Base-by-base conservation (phyloP, 2,888 invertebrate genomes). In the Tryphoninae sp. region DNA sequence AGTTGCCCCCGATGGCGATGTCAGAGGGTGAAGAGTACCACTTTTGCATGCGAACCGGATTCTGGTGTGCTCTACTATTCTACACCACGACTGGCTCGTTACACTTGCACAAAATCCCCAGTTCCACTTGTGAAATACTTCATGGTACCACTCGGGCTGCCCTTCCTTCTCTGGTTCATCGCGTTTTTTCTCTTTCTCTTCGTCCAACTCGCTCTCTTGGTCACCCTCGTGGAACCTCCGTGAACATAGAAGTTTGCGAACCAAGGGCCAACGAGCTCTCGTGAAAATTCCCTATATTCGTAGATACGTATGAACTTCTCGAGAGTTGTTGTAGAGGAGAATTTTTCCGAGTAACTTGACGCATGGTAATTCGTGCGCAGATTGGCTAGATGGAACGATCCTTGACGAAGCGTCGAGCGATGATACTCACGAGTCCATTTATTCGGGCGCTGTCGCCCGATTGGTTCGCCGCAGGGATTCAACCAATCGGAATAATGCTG, bases 71-170 rank as follows among this genome's bases (percentile, higher is more conserved):
- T 68, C 59, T 79, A 55, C 64, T 76, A 69, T 67, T 76, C 49
- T 40, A 45, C 51, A 49, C 49, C 53, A 69, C 75, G 49, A 64
- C 1, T 33, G n/a, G 55, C 51, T 53, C 51, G 62, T 49, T 61
- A 40, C 83, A 83, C 84, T 83, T 77, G 81, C 55, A 74, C 82
- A 58, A 78, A 82, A 80, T 83, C 78, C 74, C 80, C 69, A 73
- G 75, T 80, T 83, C 83, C 73, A 80, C 78, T 81, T 80, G 62
- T 67, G 53, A 71, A 72, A 71, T 75, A 78, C 82, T 78, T 82
- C 73, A 75, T 77, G 67, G 67, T 75, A 55, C 77, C 33, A 71
- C 42, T 65, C 62, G 3, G 33, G 6, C 33, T 33, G 33, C 33
- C 33, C 33, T 33, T 71, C 61, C 23, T 58, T 78, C 67, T 73